Evolutionary conservation across 2,888 invertebrate species (phyloP).

Genomic region (Phyllotreta striolata): DNA sequence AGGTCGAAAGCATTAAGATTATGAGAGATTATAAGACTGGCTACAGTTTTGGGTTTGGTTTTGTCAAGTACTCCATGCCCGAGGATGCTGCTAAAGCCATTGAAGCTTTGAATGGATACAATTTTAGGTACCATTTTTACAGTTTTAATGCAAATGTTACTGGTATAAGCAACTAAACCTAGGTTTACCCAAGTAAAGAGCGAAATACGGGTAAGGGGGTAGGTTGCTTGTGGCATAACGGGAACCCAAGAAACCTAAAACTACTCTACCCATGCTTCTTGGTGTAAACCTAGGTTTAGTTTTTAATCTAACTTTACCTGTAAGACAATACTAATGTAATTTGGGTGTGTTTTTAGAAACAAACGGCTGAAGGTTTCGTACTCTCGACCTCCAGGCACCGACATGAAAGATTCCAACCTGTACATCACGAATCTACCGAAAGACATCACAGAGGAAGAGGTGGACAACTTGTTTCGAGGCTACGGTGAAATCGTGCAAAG

Average conservation of each 20-base stretch:
- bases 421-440: slow-evolving; percentile 93
- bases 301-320: slow-evolving; percentile 8
- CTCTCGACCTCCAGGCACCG: slow-evolving; percentile 89
- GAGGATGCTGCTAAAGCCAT: slow-evolving; percentile 89
- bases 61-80: slow-evolving; percentile 88
- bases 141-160: slow-evolving; percentile 1
- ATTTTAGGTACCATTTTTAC: slow-evolving; percentile 51
- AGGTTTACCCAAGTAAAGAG: no score
- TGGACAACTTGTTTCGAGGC: slow-evolving; percentile 85
- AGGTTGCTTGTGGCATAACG: no score
- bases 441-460: slow-evolving; percentile 81
- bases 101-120: slow-evolving; percentile 79
- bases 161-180: no score
- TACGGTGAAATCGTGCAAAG: slow-evolving; percentile 93
- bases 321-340: slow-evolving; percentile 11
- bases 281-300: no score
- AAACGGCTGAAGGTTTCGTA: slow-evolving; percentile 94
- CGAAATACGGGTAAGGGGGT: no score
- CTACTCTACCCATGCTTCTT: no score
- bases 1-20: slow-evolving; percentile 88
- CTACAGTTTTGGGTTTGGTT: slow-evolving; percentile 96
- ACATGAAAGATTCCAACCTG: slow-evolving; percentile 92
- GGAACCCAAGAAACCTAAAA: no score
- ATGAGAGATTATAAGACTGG: slow-evolving; percentile 91
- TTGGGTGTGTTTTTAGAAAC: slow-evolving; percentile 66